phyloP scores from a whole-genome alignment of 2,797 vertebrate species.

The Microtus californicus region DNA sequence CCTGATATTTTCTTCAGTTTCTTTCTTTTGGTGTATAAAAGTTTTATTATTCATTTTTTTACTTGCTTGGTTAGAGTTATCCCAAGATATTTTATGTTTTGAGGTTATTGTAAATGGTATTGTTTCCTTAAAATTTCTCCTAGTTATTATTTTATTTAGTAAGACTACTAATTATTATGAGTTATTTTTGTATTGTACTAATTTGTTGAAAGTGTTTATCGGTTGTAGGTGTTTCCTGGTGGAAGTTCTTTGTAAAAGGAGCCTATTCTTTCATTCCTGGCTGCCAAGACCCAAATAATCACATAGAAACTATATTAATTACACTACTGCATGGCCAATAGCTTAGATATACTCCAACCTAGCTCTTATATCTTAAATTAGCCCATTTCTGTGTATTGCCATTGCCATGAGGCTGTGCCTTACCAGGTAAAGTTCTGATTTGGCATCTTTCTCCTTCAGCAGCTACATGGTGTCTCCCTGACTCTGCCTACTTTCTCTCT shows the following conservation, averaged over 20 bases:
- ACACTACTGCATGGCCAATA: too few species aligned
- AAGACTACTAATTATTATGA: background rate
- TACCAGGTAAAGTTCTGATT: too few species aligned
- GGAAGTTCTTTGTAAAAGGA: background rate
- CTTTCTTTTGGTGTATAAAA: background rate
- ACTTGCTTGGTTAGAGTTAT: background rate
- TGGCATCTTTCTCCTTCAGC: too few species aligned
- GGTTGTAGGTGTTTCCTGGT: background rate
- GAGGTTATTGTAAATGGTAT: background rate
- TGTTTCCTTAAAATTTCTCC: background rate
- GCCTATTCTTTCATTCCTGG: too few species aligned
- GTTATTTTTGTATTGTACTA: background rate
- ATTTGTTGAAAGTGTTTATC: background rate
- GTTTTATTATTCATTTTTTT: background rate
- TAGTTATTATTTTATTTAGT: background rate
- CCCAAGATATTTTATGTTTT: background rate
- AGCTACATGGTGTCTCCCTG: too few species aligned
- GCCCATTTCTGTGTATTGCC: too few species aligned
- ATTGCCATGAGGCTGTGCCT: too few species aligned
- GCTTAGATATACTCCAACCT: too few species aligned
- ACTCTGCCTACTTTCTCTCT: too few species aligned
- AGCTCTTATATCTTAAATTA: too few species aligned
- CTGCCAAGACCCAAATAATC: too few species aligned
- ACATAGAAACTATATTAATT: too few species aligned
- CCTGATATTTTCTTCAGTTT: background rate